Conservation (phyloP, 2,797 vertebrate genomes). For the Enteromius thamalakanensis region DNA sequence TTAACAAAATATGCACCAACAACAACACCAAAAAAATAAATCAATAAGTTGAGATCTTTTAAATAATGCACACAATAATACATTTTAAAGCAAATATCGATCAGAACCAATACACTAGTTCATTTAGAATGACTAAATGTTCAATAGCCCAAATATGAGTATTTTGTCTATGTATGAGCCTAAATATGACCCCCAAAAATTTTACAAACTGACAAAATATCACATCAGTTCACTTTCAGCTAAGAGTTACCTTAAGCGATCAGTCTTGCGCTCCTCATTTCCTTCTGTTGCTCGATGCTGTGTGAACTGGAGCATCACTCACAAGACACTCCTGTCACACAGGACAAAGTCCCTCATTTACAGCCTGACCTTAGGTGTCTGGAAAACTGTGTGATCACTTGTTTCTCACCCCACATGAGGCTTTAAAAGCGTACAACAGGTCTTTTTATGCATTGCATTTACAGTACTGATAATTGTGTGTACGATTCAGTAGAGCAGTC, state of each 20-base stretch:
- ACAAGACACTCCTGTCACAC: constrained; percentile 64
- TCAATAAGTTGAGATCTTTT: not conserved
- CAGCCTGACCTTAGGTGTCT: constrained; percentile 66
- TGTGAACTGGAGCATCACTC: constrained; percentile 62
- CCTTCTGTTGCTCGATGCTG: constrained; percentile 47
- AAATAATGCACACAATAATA: not conserved
- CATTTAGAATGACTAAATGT: not conserved
- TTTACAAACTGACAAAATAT: not conserved
- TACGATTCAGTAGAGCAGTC: not conserved
- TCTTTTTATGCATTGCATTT: not conserved
- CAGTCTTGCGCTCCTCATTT: constrained; percentile 30
- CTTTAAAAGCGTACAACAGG: not conserved
- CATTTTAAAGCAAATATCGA: not conserved
- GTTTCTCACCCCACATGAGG: not conserved
- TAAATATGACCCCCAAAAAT: not conserved
- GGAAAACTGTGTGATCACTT: constrained; percentile 39
- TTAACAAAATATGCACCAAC: constrained; percentile 2
- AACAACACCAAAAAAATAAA: too few relatives aligned
- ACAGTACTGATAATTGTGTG: not conserved
- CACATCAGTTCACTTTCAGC: not conserved
- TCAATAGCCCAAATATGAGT: not conserved
- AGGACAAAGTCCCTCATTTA: constrained; percentile 74
- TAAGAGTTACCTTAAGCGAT: constrained; percentile 43
- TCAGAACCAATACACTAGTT: not conserved
- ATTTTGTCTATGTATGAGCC: not conserved